Evolutionary conservation across 2,113 vertebrate species (phyloP).

Genomic region (Larimichthys crocea): DNA sequence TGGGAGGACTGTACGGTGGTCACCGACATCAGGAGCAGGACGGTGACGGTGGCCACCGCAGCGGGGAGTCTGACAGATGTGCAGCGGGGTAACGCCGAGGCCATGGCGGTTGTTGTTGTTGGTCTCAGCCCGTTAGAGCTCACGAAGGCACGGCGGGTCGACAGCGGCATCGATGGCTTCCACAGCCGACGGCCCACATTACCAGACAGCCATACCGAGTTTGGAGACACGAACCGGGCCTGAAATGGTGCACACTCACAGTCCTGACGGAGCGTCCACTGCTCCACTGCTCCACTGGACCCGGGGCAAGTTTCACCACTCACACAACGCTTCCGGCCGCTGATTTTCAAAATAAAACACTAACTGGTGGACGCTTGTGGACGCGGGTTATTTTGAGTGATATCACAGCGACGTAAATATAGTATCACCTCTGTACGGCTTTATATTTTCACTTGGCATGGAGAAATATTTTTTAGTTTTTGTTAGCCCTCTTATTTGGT

Average conservation of each 20-base stretch:
- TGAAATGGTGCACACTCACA: neutral
- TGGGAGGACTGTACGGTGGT: constrained; percentile 83
- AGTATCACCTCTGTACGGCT: rapidly evolving
- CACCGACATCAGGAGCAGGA: constrained; percentile 68
- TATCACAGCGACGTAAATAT: neutral
- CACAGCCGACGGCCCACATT: constrained; percentile 35
- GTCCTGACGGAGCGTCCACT: neutral
- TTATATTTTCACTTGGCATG: rapidly evolving
- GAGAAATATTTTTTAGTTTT: neutral
- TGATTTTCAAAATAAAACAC: constrained; percentile 53
- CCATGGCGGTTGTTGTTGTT: constrained; percentile 51
- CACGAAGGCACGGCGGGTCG: constrained; percentile 71
- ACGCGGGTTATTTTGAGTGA: neutral
- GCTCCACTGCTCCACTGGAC: neutral
- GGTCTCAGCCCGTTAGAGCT: constrained; percentile 54
- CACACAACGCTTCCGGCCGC: constrained; percentile 23
- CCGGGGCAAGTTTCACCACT: constrained; percentile 7
- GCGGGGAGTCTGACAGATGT: constrained; percentile 76
- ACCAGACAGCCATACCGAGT: constrained; percentile 50
- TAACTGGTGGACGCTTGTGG: no score
- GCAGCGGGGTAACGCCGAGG: constrained; percentile 55
- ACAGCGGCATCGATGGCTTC: constrained; percentile 33
- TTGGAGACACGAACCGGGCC: neutral
- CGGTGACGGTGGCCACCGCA: constrained; percentile 55
- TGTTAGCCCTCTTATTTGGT: no score